A percentile compares a stretch with the other conserved stretches of the same genome.
phyloP scores from a whole-genome alignment of 2,797 vertebrate genomes.

The Urophycis tenuis region DNA sequence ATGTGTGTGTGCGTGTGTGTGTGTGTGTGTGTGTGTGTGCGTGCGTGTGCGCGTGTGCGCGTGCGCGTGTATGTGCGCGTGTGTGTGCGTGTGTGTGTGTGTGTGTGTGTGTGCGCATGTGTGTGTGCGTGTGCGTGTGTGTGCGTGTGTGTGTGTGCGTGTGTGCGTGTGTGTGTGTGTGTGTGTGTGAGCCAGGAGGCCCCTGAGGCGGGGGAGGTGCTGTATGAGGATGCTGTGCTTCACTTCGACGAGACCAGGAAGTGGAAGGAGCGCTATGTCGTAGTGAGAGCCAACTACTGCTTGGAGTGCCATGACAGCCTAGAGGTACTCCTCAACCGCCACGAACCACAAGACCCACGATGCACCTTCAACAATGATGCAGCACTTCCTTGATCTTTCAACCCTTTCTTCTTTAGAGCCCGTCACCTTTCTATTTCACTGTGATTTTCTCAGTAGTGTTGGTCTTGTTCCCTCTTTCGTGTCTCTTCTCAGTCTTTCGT shows the following conservation, averaged over 20 bases:
- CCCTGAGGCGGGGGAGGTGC: constrained; percentile 51
- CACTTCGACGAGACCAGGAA: constrained; percentile 79
- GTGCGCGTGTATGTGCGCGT: too few species aligned
- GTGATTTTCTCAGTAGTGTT: neutral
- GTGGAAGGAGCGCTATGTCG: constrained; percentile 81
- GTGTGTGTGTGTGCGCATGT: neutral
- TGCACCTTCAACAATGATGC: constrained; percentile 16
- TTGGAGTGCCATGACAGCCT: constrained; percentile 83
- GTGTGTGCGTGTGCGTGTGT: neutral
- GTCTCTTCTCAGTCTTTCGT: constrained; percentile 68
- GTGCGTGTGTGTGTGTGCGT: constrained; percentile 7
- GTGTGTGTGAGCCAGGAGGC: constrained; percentile 58
- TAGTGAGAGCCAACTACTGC: constrained; percentile 78
- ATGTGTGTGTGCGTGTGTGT: constrained; percentile 1
- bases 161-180: constrained; percentile 8
- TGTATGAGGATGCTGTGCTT: constrained; percentile 74
- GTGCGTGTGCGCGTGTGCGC: too few species aligned
- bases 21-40: too few species aligned
- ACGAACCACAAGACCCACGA: neutral
- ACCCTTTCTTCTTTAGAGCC: neutral
- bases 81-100: neutral
- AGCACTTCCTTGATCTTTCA: neutral
- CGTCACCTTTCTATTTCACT: neutral
- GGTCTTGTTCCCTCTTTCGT: neutral
- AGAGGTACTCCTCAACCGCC: constrained; percentile 64